A percentile compares a stretch with the other conserved stretches of the same genome.
phyloP scores from a whole-genome alignment of 2,113 vertebrate genomes.

The Dromas ardeola region DNA sequence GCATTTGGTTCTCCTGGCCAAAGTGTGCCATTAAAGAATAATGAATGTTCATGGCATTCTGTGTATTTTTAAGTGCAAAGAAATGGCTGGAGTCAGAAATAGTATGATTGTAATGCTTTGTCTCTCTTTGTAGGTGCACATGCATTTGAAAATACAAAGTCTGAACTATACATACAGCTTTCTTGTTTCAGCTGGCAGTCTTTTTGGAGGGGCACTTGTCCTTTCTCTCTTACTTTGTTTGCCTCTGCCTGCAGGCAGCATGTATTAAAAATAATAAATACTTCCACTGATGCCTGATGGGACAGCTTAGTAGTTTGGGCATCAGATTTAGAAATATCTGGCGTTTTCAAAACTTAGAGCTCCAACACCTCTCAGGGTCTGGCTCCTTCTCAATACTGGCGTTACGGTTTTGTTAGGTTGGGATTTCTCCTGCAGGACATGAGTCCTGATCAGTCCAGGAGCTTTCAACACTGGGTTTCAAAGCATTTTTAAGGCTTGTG shows the following conservation, averaged over 20 bases:
- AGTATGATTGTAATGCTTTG: neutral
- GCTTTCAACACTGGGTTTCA: neutral
- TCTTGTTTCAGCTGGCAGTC: neutral
- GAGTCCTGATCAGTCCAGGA: neutral
- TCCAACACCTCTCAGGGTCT: neutral
- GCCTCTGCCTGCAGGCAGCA: neutral
- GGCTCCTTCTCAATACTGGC: neutral
- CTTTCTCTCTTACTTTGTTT: conserved; percentile 26
- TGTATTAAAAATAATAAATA: conserved; percentile 38
- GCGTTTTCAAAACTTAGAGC: neutral
- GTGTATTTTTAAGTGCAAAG: conserved; percentile 10
- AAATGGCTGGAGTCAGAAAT: neutral
- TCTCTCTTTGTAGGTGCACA: neutral
- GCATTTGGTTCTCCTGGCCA: neutral
- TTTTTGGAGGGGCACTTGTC: conserved; percentile 23
- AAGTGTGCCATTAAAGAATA: neutral
- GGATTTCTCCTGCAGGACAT: neutral
- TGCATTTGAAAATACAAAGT: neutral
- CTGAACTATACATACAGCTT: neutral
- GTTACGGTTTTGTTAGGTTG: neutral
- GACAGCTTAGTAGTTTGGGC: conserved; percentile 6
- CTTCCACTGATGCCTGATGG: neutral
- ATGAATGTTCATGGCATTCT: neutral
- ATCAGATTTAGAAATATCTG: conserved; percentile 5
- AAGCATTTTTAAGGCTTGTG: neutral